These are phyloP conservation scores for Copidosoma floridanum DNA, from an alignment of 1,140 invertebrate species.

Conservation along the genomic window DNA sequence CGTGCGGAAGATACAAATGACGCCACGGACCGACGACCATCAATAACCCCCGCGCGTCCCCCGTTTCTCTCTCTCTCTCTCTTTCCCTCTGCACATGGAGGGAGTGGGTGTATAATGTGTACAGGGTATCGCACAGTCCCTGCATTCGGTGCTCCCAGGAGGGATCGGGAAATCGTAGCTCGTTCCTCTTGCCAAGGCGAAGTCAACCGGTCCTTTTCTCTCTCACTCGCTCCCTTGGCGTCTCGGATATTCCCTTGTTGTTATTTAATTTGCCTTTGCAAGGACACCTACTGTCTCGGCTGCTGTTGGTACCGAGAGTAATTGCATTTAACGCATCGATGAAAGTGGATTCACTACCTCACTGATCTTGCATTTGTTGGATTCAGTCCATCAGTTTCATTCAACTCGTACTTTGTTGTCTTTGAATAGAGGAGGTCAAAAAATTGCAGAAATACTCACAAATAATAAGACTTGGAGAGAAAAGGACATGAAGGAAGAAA, in stretches of 20 bases:
- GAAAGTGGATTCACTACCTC: too few relatives aligned
- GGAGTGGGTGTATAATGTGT: neutral
- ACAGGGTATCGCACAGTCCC: too few relatives aligned
- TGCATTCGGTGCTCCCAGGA: neutral
- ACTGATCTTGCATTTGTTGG: too few relatives aligned
- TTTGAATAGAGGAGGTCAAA: too few relatives aligned
- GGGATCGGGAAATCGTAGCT: constrained; percentile 3
- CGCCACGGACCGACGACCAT: constrained; percentile 38
- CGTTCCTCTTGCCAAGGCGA: constrained; percentile 8
- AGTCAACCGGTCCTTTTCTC: constrained; percentile 2
- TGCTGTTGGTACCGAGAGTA: too few relatives aligned
- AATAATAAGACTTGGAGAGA: too few relatives aligned
- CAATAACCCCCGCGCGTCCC: constrained; percentile 37
- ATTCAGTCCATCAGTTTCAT: too few relatives aligned
- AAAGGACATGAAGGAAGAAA: too few relatives aligned
- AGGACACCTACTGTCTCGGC: neutral
- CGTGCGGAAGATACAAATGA: constrained; percentile 48
- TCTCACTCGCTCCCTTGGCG: neutral
- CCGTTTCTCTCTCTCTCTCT: neutral
- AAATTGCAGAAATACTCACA: too few relatives aligned
- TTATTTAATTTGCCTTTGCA: neutral
- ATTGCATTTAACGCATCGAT: too few relatives aligned
- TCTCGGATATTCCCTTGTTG: too few relatives aligned
- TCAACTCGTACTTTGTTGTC: too few relatives aligned
- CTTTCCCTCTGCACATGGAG: neutral